Evolutionary conservation across 2,888 invertebrate genomes (phyloP).

Genomic region (Baronia brevicornis): DNA sequence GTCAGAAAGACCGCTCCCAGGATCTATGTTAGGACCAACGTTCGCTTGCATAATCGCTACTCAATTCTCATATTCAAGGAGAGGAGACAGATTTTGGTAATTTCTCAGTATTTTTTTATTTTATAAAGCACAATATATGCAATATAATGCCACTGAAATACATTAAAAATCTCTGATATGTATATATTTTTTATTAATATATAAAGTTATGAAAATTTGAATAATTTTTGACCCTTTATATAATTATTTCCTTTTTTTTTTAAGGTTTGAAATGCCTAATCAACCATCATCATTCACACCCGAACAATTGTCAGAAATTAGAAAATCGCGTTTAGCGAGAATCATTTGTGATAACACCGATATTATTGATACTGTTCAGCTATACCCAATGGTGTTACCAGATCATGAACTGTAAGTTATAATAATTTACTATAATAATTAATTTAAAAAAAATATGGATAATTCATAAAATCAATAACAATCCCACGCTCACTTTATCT

Average conservation of each 20-base stretch:
- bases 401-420: slow-evolving; percentile 92
- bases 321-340: slow-evolving; percentile 86
- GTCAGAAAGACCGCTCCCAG: slow-evolving; percentile 91
- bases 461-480: too few relatives aligned
- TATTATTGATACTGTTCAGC: slow-evolving; percentile 91
- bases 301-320: slow-evolving; percentile 88
- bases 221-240: slow-evolving; percentile 4
- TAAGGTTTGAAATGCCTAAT: slow-evolving; percentile 89
- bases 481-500: too few relatives aligned
- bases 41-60: slow-evolving; percentile 96
- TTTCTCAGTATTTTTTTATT: slow-evolving; percentile 15
- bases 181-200: too few relatives aligned
- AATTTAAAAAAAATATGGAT: neutral
- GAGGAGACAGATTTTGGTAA: slow-evolving; percentile 94
- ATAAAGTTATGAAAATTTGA: neutral
- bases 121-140: neutral
- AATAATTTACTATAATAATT: neutral
- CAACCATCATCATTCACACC: slow-evolving; percentile 93
- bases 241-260: slow-evolving; percentile 9
- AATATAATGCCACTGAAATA: too few relatives aligned
- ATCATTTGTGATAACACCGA: slow-evolving; percentile 95
- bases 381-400: slow-evolving; percentile 93
- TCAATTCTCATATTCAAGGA: slow-evolving; percentile 91
- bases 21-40: slow-evolving; percentile 94
- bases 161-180: too few relatives aligned